Base-by-base conservation (phyloP, 2,888 invertebrate genomes). In the Ophion slaviceki region DNA sequence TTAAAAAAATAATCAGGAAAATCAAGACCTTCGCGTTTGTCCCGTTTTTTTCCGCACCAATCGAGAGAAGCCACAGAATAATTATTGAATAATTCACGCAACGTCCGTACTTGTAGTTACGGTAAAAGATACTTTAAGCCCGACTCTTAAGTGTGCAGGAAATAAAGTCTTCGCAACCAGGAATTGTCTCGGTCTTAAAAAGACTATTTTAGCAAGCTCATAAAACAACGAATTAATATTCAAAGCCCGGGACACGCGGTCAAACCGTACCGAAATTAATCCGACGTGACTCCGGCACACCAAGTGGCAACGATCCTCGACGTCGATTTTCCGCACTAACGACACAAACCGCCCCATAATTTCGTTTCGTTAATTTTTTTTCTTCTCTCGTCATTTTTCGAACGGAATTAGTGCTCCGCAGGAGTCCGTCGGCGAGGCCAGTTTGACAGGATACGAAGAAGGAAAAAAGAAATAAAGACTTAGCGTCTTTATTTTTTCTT, bases 361-460 rank as follows among this genome's bases (percentile, higher is more conserved):
- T 62, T 47, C 8, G 45, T 75, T 75, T 28, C 28, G 14, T 45
- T 28, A 24, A 53, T 47, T 36, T 28, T 28, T 40, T 11, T 2
- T 8, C 20, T 17, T 70, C 59, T 64, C 47, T 32, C 66, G 4
- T 72, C 17, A 40, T 77, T 72, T 67, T 71, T 71, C 36, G 17
- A 24, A 77, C 24, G 66, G 20, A 4, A 20, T 40, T 61, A 20
- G 47, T 20, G 47, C 75, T 78, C 62, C 53, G 17, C 80, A 61
- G 67, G 77, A 82, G 72, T 67, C 62, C 70, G 61, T 62, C 70
- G 47, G n/a, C 62, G 32, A 64, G 79, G 79, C 79, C 79, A 79
- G 79, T 79, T 79, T 79, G 79, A 71, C 79, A 32, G 62, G 71
- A 57, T 40, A 75, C 71, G 66, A 47, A 71, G 40, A 67, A 62